Evolutionary conservation across 1,140 invertebrate species (phyloP).

Genomic region (Sarcophaga peregrina): DNA sequence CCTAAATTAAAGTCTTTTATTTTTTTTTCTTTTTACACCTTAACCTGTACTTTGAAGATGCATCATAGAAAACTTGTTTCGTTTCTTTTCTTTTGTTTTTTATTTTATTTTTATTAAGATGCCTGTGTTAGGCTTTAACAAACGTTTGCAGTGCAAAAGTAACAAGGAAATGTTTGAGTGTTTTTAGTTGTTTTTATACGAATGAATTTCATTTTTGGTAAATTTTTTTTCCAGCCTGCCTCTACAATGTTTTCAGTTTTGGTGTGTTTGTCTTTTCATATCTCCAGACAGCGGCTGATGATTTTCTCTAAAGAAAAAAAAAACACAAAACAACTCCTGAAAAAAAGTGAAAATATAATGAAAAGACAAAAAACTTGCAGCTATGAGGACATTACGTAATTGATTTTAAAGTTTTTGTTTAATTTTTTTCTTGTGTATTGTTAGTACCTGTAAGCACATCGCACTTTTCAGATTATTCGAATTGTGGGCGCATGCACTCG

Average conservation of each 20-base stretch:
- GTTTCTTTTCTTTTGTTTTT: too few species aligned
- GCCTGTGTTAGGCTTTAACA: not conserved
- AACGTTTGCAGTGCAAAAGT: not conserved
- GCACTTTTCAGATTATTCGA: not conserved
- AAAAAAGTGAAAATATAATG: not conserved
- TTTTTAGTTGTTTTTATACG: not conserved
- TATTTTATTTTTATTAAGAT: too few species aligned
- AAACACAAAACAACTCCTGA: too few species aligned
- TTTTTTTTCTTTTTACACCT: too few species aligned
- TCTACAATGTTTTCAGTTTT: not conserved
- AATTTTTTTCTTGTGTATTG: not conserved
- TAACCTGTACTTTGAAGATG: too few species aligned
- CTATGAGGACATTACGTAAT: conserved; percentile 30
- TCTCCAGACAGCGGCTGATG: not conserved
- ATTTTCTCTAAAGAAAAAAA: not conserved
- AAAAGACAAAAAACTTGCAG: not conserved
- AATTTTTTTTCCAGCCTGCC: not conserved
- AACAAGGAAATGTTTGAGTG: not conserved
- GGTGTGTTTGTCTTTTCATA: not conserved
- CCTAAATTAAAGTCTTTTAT: too few species aligned
- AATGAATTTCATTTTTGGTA: too few species aligned
- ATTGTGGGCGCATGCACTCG: not conserved
- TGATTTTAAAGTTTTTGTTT: not conserved
- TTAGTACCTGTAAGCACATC: conserved; percentile 12
- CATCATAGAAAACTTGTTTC: too few species aligned